These are phyloP conservation scores for Epirrita christyi DNA, from an alignment of 2,888 invertebrate genomes.

Conservation along the genomic window DNA sequence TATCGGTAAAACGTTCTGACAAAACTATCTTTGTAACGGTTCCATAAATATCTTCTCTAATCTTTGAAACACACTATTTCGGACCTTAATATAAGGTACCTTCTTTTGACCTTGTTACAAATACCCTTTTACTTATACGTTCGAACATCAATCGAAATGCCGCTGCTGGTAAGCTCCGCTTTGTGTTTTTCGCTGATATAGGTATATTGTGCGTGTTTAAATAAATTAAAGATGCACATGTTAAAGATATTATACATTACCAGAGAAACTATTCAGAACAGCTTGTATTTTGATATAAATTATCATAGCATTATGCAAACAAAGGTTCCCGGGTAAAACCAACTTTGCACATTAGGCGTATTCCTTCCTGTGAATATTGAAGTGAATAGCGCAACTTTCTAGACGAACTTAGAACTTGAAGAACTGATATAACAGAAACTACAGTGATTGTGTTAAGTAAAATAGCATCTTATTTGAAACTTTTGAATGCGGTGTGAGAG, in stretches of 20 bases:
- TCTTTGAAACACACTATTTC: background rate
- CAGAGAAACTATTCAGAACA: constrained; percentile 12
- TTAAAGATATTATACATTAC: constrained; percentile 1
- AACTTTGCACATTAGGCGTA: constrained; percentile 62
- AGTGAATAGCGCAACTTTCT: constrained; percentile 69
- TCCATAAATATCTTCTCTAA: constrained; percentile 1
- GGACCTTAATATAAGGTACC: too few species aligned
- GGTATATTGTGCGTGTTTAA: too few species aligned
- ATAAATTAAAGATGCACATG: background rate
- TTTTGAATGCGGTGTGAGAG: constrained; percentile 41
- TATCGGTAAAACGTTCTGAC: constrained; percentile 1
- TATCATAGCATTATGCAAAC: constrained; percentile 29
- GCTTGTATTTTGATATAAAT: constrained; percentile 26
- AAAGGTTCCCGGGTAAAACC: constrained; percentile 36
- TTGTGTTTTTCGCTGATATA: too few species aligned
- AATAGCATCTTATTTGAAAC: constrained; percentile 53
- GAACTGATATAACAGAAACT: constrained; percentile 57
- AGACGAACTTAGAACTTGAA: constrained; percentile 65
- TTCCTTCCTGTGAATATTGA: constrained; percentile 67
- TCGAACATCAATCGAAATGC: too few species aligned
- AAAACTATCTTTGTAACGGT: constrained; percentile 8
- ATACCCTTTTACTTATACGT: too few species aligned
- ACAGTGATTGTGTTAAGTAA: constrained; percentile 58
- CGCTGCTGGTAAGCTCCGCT: too few species aligned
- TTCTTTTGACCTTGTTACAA: too few species aligned